phyloP scores from a whole-genome alignment of 2,113 vertebrate genomes.

The Symphodus melops region DNA sequence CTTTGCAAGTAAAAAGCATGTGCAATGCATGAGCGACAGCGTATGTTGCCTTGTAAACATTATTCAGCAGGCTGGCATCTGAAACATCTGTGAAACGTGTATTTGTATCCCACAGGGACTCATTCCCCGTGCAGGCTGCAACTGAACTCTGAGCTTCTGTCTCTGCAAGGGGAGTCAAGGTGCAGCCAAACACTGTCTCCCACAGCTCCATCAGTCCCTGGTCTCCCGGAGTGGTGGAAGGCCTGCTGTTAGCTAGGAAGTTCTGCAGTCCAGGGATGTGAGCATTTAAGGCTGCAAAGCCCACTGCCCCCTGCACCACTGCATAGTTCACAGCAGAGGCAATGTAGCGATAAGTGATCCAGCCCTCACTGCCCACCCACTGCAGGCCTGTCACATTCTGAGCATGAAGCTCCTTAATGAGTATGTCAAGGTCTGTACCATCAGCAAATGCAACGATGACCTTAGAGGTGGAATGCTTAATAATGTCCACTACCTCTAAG shows the following conservation, averaged over 20 bases:
- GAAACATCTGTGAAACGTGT: constrained; percentile 82
- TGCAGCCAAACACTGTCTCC: constrained; percentile 81
- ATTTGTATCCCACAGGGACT: constrained; percentile 72
- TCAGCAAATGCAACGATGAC: constrained; percentile 84
- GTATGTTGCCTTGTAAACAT: constrained; percentile 84
- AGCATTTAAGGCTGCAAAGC: constrained; percentile 80
- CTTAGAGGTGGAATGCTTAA: constrained; percentile 80
- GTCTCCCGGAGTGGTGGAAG: constrained; percentile 72
- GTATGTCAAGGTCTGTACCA: constrained; percentile 81
- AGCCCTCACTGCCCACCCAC: constrained; percentile 86
- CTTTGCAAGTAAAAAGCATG: constrained; percentile 73
- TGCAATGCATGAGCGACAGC: constrained; percentile 80
- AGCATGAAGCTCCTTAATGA: constrained; percentile 80
- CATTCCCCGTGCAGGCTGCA: constrained; percentile 73
- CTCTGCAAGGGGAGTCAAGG: constrained; percentile 40
- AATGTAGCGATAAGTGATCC: constrained; percentile 83
- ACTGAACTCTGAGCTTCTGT: constrained; percentile 25
- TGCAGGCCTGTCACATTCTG: constrained; percentile 83
- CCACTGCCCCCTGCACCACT: constrained; percentile 81
- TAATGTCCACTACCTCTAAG: constrained; percentile 79
- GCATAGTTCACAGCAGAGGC: constrained; percentile 76
- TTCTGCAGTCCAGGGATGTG: constrained; percentile 80
- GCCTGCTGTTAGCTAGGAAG: constrained; percentile 72
- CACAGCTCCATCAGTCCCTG: constrained; percentile 80
- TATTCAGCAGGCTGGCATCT: constrained; percentile 81